These are phyloP conservation scores for Danio kyathit DNA, from an alignment of 2,797 vertebrate genomes.

Conservation along the genomic window DNA sequence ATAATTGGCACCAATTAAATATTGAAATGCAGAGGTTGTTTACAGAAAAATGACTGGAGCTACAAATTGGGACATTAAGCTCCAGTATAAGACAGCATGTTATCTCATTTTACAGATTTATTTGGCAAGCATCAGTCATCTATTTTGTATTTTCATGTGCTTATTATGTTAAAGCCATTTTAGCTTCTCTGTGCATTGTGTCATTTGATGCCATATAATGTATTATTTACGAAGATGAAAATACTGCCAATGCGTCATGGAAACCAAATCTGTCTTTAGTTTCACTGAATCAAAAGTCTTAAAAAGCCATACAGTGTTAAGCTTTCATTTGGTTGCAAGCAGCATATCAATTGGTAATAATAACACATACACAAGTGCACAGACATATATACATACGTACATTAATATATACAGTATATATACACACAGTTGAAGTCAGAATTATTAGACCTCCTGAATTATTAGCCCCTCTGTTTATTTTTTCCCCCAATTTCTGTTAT, in stretches of 20 bases:
- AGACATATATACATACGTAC: no score
- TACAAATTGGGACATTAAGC: conserved; percentile 52
- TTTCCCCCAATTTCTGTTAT: no score
- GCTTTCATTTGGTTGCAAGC: no score
- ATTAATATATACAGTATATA: no score
- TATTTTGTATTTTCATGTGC: conserved; percentile 11
- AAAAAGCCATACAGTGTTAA: no score
- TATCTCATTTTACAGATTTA: conserved; percentile 42
- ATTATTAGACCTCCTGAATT: no score
- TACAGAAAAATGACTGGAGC: conserved; percentile 52
- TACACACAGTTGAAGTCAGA: no score
- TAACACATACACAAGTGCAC: no score
- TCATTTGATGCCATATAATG: background rate
- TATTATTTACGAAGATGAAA: background rate
- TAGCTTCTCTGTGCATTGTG: background rate
- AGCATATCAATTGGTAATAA: no score
- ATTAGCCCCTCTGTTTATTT: no score
- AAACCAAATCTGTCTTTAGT: no score
- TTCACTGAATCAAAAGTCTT: no score
- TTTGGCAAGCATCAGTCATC: conserved; percentile 23
- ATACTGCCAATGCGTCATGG: background rate
- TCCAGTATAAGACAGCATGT: conserved; percentile 44
- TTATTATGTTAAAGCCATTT: conserved; percentile 23
- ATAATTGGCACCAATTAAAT: conserved; percentile 54
- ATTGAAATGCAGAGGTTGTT: conserved; percentile 55